phyloP scores from a whole-genome alignment of 2,797 vertebrate genomes.

The Myotis daubentonii region DNA sequence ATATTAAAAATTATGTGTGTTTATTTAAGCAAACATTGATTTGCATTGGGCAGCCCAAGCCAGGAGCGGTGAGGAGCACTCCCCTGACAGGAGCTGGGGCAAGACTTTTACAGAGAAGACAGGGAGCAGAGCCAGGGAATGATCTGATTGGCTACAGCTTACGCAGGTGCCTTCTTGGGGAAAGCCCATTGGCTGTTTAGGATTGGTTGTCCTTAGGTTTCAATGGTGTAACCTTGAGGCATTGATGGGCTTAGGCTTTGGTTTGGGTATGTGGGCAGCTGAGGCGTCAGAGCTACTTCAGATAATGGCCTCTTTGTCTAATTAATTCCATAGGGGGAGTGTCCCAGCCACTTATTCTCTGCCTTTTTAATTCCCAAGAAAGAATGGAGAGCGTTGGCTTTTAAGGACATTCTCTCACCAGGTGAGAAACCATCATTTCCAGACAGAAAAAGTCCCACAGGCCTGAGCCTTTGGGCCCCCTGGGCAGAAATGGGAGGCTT shows the following conservation, averaged over 20 bases:
- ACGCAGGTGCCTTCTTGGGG: not conserved
- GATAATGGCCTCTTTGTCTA: not conserved
- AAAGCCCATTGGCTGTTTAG: not conserved
- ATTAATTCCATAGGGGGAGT: not conserved
- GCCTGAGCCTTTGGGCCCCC: not conserved
- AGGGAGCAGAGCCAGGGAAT: not conserved
- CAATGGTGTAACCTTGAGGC: not conserved
- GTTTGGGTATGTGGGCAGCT: not conserved
- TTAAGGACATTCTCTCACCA: not conserved
- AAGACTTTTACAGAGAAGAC: not conserved
- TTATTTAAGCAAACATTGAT: not conserved
- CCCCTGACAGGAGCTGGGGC: not conserved
- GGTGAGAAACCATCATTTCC: not conserved
- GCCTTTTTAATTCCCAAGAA: not conserved
- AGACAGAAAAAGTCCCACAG: not conserved
- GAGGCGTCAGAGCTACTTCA: not conserved
- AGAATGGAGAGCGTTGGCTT: not conserved
- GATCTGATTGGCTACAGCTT: not conserved
- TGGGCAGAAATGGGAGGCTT: not conserved
- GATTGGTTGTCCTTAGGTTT: not conserved
- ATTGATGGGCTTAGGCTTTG: not conserved
- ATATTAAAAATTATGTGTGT: not conserved
- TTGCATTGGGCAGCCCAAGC: not conserved
- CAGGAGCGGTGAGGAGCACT: not conserved
- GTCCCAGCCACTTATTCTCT: not conserved